These are phyloP conservation scores for Aphelinus certus DNA, from an alignment of 1,140 invertebrate species.

Conservation along the genomic window DNA sequence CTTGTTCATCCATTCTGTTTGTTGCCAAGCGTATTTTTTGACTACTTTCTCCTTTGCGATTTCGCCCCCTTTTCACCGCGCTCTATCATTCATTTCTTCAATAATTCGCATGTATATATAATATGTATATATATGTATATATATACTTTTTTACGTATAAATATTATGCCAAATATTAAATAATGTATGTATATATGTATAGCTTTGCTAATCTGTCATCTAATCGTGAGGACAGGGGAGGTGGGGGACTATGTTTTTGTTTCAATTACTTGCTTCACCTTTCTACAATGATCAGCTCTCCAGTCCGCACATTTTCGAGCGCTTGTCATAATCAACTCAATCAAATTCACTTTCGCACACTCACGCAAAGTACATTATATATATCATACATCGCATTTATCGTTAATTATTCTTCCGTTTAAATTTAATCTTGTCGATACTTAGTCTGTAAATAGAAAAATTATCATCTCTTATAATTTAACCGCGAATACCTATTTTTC, in stretches of 20 bases:
- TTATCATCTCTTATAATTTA: conserved; percentile 64
- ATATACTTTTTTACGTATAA: conserved; percentile 58
- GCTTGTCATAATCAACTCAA: background rate
- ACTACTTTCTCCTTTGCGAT: conserved; percentile 22
- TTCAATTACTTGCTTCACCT: conserved; percentile 29
- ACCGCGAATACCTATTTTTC: conserved; percentile 51
- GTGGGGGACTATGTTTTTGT: conserved; percentile 46
- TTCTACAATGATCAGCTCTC: background rate
- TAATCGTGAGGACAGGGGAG: conserved; percentile 52
- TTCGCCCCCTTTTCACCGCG: conserved; percentile 20
- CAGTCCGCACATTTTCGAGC: too few relatives aligned
- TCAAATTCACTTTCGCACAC: background rate
- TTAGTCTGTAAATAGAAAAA: conserved; percentile 63
- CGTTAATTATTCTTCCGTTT: conserved; percentile 28
- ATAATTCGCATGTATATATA: conserved; percentile 40
- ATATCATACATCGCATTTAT: conserved; percentile 29
- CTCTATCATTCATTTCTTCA: conserved; percentile 39
- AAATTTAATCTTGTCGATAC: conserved; percentile 36
- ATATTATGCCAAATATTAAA: conserved; percentile 65
- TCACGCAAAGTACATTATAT: conserved; percentile 14
- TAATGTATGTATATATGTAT: conserved; percentile 53
- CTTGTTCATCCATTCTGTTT: conserved; percentile 7
- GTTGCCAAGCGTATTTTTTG: conserved; percentile 20
- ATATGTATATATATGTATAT: conserved; percentile 46
- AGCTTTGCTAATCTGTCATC: conserved; percentile 60